phyloP scores from a whole-genome alignment of 35 echinoderm and acorn worm genomes.

The Lytechinus variegatus region DNA sequence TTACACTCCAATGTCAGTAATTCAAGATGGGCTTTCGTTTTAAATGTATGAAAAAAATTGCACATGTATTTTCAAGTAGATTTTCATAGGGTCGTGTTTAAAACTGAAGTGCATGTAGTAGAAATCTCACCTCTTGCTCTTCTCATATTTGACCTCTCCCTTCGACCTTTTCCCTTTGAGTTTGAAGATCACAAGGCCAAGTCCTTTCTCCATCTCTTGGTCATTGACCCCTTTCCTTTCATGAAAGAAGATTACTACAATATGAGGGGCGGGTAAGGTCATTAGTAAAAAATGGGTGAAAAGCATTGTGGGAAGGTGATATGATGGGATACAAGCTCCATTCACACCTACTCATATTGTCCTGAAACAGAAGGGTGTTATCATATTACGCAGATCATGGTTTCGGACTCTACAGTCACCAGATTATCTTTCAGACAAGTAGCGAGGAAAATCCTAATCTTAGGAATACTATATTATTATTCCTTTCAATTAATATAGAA shows the following conservation, averaged over 20 bases:
- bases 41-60: too few species aligned
- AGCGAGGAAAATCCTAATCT: background rate
- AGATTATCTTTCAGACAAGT: background rate
- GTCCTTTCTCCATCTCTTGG: background rate
- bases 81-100: too few species aligned
- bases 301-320: background rate
- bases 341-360: background rate
- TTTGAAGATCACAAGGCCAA: background rate
- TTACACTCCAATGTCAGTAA: too few species aligned
- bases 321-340: background rate
- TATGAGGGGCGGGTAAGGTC: constrained; percentile 18
- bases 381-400: too few species aligned
- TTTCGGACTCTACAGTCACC: too few species aligned
- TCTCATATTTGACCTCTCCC: background rate
- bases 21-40: too few species aligned
- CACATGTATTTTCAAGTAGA: too few species aligned
- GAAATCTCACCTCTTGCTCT: background rate
- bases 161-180: background rate
- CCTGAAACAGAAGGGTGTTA: too few species aligned
- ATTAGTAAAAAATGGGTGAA: constrained; percentile 30
- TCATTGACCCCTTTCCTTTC: background rate
- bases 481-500: background rate
- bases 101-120: background rate
- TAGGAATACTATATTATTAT: background rate
- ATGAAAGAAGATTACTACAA: background rate